These are phyloP conservation scores for Cynopterus sphinx DNA, from an alignment of 2,797 vertebrate species.

Conservation along the genomic window DNA sequence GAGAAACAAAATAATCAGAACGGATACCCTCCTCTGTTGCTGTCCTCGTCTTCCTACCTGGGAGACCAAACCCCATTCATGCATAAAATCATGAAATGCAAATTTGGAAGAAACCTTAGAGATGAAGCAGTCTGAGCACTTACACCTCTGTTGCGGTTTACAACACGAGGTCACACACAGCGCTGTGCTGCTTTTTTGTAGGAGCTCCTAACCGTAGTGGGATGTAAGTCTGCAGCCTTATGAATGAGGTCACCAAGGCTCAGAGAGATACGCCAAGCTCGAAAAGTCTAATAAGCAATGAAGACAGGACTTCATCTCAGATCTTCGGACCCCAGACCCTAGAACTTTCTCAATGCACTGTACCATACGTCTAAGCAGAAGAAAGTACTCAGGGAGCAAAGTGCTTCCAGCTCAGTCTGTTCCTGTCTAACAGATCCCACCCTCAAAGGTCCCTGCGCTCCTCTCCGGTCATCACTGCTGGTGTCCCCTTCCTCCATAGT, in stretches of 20 bases:
- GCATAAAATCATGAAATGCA: slow-evolving; percentile 3
- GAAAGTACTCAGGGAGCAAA: not conserved
- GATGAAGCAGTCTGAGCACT: not conserved
- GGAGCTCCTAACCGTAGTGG: not conserved
- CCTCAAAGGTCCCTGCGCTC: not conserved
- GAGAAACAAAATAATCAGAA: slow-evolving; percentile 58
- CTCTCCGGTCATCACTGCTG: not conserved
- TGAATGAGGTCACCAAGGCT: slow-evolving; percentile 45
- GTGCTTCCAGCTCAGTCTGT: not conserved
- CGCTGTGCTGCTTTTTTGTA: not conserved
- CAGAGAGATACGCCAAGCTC: not conserved
- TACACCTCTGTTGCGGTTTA: not conserved
- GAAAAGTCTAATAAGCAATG: not conserved
- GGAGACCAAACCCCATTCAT: not conserved
- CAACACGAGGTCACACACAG: not conserved
- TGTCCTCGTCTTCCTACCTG: not conserved
- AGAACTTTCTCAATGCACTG: not conserved
- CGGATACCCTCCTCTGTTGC: not conserved
- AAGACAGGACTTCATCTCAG: not conserved
- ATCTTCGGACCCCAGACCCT: not conserved
- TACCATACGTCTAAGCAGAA: not conserved
- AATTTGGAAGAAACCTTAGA: not conserved
- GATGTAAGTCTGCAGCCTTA: slow-evolving; percentile 13
- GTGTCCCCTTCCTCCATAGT: not conserved
- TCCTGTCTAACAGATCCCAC: not conserved